Conservation (phyloP, 2,113 vertebrate species). For the Notarius lentiginosus region DNA sequence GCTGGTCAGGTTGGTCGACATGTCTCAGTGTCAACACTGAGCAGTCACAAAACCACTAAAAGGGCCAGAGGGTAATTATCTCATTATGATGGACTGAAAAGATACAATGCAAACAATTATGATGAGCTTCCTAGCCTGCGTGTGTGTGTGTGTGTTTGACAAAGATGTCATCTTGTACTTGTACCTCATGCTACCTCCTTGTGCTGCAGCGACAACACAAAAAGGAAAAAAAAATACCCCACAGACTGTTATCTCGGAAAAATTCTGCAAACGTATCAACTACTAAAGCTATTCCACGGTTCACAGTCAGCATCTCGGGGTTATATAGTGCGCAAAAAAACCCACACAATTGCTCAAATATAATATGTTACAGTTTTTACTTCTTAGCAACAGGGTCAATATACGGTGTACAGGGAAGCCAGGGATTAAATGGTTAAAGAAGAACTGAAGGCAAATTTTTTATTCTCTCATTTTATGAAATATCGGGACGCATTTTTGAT, state of each 20-base stretch:
- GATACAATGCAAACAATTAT: background rate
- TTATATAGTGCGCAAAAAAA: background rate
- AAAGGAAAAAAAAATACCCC: background rate
- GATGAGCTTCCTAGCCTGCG: background rate
- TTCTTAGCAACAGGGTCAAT: background rate
- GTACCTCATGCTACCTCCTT: background rate
- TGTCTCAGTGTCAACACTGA: background rate
- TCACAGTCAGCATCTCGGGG: background rate
- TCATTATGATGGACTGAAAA: slow-evolving; percentile 27
- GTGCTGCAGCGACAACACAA: background rate
- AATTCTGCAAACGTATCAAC: background rate
- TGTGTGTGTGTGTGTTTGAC: background rate
- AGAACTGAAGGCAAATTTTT: too few relatives aligned
- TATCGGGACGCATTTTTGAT: too few relatives aligned
- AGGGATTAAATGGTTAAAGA: too few relatives aligned
- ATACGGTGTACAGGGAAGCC: too few relatives aligned
- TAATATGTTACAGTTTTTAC: background rate
- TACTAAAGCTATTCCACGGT: background rate
- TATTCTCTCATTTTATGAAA: too few relatives aligned
- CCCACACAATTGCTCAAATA: too few relatives aligned
- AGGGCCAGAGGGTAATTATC: background rate
- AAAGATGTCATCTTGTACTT: slow-evolving; percentile 16
- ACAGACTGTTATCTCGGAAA: background rate
- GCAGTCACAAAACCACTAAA: background rate
- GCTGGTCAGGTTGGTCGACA: background rate